Conservation (phyloP, 2,888 invertebrate species). For the Andrena minutula region DNA sequence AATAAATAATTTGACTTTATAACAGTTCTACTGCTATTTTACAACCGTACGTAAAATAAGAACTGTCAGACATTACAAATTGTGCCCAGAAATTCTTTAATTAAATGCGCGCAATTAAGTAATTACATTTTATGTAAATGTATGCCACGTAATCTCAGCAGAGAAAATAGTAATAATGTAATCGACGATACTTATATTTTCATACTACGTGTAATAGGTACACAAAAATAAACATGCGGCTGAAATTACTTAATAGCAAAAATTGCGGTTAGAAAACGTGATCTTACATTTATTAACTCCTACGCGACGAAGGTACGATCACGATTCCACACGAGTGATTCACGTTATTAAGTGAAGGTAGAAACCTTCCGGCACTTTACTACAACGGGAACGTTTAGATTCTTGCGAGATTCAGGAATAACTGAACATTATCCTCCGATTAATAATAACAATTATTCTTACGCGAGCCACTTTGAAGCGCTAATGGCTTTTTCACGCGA, state of each 20-base stretch:
- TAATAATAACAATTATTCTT: constrained; percentile 30
- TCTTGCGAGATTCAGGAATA: constrained; percentile 50
- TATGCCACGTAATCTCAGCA: too few species aligned
- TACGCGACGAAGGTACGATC: constrained; percentile 32
- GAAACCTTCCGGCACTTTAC: constrained; percentile 62
- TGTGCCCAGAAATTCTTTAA: too few species aligned
- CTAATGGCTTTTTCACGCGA: not conserved
- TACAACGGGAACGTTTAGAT: constrained; percentile 29
- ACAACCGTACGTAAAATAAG: too few species aligned
- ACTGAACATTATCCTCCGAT: constrained; percentile 22
- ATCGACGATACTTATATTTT: too few species aligned
- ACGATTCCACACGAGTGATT: constrained; percentile 52
- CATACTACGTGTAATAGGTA: not conserved
- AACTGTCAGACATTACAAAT: too few species aligned
- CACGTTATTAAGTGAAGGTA: constrained; percentile 58
- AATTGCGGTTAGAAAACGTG: not conserved
- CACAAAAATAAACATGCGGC: not conserved
- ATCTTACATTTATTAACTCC: constrained; percentile 8
- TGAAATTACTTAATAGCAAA: not conserved
- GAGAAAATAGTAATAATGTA: too few species aligned
- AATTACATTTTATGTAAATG: too few species aligned
- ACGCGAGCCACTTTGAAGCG: not conserved
- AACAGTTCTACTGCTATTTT: too few species aligned
- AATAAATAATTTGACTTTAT: too few species aligned
- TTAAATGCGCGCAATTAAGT: too few species aligned